These are phyloP conservation scores for Botia almorhae DNA, from an alignment of 2,797 vertebrate genomes.

Conservation along the genomic window DNA sequence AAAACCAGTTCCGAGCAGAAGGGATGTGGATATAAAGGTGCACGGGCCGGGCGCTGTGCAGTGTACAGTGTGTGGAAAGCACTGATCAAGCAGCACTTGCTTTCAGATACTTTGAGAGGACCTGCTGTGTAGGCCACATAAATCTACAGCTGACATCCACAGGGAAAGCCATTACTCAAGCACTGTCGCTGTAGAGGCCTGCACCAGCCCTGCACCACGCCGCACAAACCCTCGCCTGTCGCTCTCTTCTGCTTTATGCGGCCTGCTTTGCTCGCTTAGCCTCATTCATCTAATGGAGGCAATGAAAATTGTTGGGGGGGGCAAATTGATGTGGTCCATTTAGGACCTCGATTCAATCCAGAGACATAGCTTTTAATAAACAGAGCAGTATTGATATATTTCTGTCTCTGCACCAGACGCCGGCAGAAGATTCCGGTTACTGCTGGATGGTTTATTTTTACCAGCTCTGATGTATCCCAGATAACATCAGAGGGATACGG, in stretches of 20 bases:
- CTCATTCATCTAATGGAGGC: conserved; percentile 74
- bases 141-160: conserved; percentile 75
- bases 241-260: conserved; percentile 45
- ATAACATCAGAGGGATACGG: no score
- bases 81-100: conserved; percentile 73
- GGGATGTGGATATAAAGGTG: conserved; percentile 4
- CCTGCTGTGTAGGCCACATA: conserved; percentile 66
- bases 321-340: conserved; percentile 62
- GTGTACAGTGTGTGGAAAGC: background rate
- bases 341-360: conserved; percentile 41
- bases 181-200: conserved; percentile 67
- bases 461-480: conserved; percentile 1
- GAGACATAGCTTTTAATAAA: conserved; percentile 53
- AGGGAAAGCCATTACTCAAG: conserved; percentile 79
- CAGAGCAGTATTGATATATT: conserved; percentile 49
- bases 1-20: conserved; percentile 27
- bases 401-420: conserved; percentile 35
- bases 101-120: conserved; percentile 74
- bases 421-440: conserved; percentile 18
- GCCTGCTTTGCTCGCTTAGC: conserved; percentile 44
- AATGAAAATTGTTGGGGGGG: conserved; percentile 63
- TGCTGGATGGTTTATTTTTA: background rate
- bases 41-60: conserved; percentile 9
- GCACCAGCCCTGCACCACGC: conserved; percentile 53
- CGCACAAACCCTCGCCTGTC: conserved; percentile 4